Evolutionary conservation across 2,888 invertebrate species (phyloP).

Genomic region (Meiosimyza decipiens): DNA sequence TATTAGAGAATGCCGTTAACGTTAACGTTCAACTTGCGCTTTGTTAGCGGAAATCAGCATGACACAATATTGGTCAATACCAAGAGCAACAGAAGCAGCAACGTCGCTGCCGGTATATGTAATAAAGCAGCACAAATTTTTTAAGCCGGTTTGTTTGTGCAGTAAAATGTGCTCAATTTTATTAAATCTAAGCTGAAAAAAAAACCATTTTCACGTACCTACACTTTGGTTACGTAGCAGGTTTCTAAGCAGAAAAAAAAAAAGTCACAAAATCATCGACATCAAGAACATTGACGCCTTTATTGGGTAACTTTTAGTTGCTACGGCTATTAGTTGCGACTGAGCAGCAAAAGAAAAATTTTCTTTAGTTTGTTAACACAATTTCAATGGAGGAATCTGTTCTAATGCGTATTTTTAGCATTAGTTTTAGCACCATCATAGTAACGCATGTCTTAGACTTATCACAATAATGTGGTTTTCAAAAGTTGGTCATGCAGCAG

Average conservation of each 20-base stretch:
- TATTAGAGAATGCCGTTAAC: slow-evolving; percentile 28
- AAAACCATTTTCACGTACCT: too few species aligned
- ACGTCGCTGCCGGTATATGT: background rate
- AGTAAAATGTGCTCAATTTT: background rate
- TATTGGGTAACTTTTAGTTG: slow-evolving; percentile 12
- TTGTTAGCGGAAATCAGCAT: slow-evolving; percentile 24
- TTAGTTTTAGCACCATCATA: slow-evolving; percentile 7
- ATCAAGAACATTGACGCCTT: background rate
- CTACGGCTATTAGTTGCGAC: background rate
- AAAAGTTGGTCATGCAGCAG: slow-evolving; percentile 7
- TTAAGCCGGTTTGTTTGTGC: slow-evolving; percentile 9
- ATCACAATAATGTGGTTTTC: slow-evolving; percentile 2
- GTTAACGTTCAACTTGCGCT: slow-evolving; percentile 2
- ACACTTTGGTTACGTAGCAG: too few species aligned
- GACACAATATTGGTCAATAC: slow-evolving; percentile 26
- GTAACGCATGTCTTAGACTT: background rate
- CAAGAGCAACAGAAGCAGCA: background rate
- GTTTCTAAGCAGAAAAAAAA: too few species aligned
- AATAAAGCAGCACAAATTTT: background rate
- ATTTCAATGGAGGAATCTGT: slow-evolving; percentile 1
- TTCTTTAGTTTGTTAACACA: slow-evolving; percentile 19
- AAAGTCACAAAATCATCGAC: background rate
- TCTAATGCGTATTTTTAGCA: too few species aligned
- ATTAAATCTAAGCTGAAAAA: too few species aligned
- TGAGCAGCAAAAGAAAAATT: background rate